Evolutionary conservation across 2,113 vertebrate species (phyloP).

Genomic region (Trochalopteron elliotii): DNA sequence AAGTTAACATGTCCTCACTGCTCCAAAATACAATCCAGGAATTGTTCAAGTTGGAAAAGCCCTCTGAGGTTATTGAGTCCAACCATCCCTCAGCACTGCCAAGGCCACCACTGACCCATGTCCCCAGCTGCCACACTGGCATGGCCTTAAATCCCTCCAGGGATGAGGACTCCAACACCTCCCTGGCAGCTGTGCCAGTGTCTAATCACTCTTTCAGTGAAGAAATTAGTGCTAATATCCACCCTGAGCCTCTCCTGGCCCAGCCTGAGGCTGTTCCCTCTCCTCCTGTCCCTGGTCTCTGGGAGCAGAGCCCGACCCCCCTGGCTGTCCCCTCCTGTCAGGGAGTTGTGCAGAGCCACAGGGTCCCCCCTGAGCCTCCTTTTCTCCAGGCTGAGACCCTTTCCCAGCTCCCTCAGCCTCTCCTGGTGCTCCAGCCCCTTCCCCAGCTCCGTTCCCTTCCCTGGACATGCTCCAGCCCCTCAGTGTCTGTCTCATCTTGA

Average conservation of each 20-base stretch:
- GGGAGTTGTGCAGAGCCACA: background rate
- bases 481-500: accelerated
- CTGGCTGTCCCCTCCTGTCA: background rate
- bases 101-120: background rate
- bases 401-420: background rate
- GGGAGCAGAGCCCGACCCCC: background rate
- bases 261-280: background rate
- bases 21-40: background rate
- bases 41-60: background rate
- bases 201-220: accelerated
- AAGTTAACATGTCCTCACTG: background rate
- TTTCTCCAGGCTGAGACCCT: background rate
- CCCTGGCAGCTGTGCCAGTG: accelerated
- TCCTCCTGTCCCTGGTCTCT: background rate
- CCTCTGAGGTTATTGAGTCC: accelerated
- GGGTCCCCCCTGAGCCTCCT: background rate
- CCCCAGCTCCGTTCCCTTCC: background rate
- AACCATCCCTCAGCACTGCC: accelerated
- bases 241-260: accelerated
- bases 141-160: background rate
- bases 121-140: background rate
- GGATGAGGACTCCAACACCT: background rate
- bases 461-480: accelerated
- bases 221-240: accelerated
- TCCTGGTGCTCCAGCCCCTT: background rate